Percentiles rank a stretch among this genome's conserved stretches.
Evolutionary conservation across 1,140 invertebrate species (phyloP).

Genomic region (Teleopsis dalmanni): DNA sequence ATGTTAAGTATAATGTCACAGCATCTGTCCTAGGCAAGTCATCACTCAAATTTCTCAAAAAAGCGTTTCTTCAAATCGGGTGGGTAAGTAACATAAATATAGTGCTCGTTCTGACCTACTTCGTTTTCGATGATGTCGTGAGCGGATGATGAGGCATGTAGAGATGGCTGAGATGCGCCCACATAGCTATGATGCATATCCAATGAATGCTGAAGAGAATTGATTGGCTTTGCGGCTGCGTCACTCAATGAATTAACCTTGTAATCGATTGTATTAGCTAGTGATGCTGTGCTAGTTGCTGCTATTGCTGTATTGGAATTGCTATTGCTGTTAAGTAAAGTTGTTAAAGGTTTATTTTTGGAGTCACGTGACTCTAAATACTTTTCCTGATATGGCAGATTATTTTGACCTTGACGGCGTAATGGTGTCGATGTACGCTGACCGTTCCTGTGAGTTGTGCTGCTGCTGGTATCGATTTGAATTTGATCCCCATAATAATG

Average conservation of each 20-base stretch:
- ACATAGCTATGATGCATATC: constrained; percentile 36
- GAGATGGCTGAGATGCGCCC: constrained; percentile 36
- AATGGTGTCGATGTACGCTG: constrained; percentile 22
- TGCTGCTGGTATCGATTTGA: constrained; percentile 18
- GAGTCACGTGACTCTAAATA: constrained; percentile 45
- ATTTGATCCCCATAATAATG: constrained; percentile 35
- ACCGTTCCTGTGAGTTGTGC: not conserved
- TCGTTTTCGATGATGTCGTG: constrained; percentile 41
- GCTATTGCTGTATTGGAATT: constrained; percentile 5
- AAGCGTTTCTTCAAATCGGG: constrained; percentile 72
- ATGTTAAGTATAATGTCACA: too few species aligned
- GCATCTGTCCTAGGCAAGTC: too few species aligned
- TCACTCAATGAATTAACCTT: too few species aligned
- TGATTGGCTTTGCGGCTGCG: constrained; percentile 31
- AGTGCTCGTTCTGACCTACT: constrained; percentile 56
- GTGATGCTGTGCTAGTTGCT: constrained; percentile 10
- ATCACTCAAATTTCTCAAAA: constrained; percentile 62
- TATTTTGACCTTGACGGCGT: too few species aligned
- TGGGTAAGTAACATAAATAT: constrained; percentile 79
- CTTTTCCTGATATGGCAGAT: constrained; percentile 45
- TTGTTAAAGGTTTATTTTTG: constrained; percentile 35
- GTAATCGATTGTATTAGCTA: too few species aligned
- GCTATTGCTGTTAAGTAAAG: constrained; percentile 22
- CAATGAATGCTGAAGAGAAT: constrained; percentile 34
- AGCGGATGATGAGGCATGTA: constrained; percentile 34